These are phyloP conservation scores for Drosophila mimica DNA, from an alignment of 2,888 invertebrate species.

Conservation along the genomic window DNA sequence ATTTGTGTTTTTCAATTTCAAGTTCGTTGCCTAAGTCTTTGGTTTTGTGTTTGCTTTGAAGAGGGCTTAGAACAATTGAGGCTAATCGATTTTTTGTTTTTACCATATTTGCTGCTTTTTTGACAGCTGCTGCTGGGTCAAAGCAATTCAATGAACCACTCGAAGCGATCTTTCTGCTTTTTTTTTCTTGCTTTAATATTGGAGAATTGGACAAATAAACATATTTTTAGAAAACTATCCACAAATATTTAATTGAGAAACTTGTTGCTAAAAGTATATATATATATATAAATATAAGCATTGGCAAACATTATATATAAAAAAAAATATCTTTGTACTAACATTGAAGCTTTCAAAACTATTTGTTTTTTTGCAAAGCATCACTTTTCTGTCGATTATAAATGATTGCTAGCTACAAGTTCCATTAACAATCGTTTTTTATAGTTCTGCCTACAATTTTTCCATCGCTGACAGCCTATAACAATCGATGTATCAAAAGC, in stretches of 20 bases:
- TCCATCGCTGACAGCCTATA: not conserved
- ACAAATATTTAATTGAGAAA: not conserved
- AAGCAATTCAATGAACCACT: constrained; percentile 60
- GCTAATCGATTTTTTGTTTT: constrained; percentile 69
- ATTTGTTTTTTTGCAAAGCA: not conserved
- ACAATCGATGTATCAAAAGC: constrained; percentile 4
- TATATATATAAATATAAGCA: not conserved
- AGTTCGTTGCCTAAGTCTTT: constrained; percentile 75
- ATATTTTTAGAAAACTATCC: not conserved
- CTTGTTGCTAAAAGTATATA: not conserved
- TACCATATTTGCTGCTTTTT: constrained; percentile 50
- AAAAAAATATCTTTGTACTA: not conserved
- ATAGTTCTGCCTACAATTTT: not conserved
- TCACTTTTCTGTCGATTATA: constrained; percentile 6
- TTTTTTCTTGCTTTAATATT: constrained; percentile 15
- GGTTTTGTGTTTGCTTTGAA: constrained; percentile 52
- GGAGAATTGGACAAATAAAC: constrained; percentile 24
- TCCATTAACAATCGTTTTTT: constrained; percentile 13
- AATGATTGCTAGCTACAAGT: constrained; percentile 17
- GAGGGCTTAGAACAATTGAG: constrained; percentile 73
- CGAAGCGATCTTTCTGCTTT: constrained; percentile 28
- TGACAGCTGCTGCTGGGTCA: constrained; percentile 68
- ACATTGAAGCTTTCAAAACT: not conserved
- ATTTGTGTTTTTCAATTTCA: constrained; percentile 66
- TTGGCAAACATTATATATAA: not conserved